Evolutionary conservation across 2,113 vertebrate genomes (phyloP).

Genomic region (Vidua macroura): DNA sequence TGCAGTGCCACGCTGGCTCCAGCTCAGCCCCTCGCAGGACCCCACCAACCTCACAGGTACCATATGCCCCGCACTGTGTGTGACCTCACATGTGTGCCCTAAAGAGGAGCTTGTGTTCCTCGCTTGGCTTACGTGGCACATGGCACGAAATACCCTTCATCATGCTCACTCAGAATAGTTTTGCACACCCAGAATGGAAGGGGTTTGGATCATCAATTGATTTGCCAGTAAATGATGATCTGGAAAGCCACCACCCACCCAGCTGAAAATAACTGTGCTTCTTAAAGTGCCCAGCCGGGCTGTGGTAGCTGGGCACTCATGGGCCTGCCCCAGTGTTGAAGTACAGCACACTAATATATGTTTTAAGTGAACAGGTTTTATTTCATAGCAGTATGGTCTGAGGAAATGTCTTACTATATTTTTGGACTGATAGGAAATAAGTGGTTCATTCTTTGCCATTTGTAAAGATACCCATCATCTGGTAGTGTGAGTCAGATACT

Average conservation of each 20-base stretch:
- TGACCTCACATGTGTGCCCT: not conserved
- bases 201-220: not conserved
- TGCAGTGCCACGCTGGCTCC: slow-evolving; percentile 81
- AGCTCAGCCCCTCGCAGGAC: slow-evolving; percentile 81
- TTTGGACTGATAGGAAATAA: not conserved
- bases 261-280: not conserved
- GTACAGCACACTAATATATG: not conserved
- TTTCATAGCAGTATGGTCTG: not conserved
- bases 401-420: not conserved
- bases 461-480: not conserved
- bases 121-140: rapidly evolving
- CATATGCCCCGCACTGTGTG: rapidly evolving
- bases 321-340: not conserved
- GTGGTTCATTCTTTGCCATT: not conserved
- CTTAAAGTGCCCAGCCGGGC: not conserved
- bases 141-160: rapidly evolving
- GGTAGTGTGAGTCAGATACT: not conserved
- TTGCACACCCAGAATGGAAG: not conserved
- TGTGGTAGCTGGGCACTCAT: not conserved
- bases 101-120: not conserved
- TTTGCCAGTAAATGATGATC: not conserved
- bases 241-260: not conserved
- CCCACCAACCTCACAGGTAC: slow-evolving; percentile 85
- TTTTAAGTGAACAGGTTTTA: not conserved
- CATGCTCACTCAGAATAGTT: rapidly evolving